A percentile compares a stretch with the other conserved stretches of the same genome.
Conservation (phyloP, 2,888 invertebrate genomes). For the Laothoe populi region DNA sequence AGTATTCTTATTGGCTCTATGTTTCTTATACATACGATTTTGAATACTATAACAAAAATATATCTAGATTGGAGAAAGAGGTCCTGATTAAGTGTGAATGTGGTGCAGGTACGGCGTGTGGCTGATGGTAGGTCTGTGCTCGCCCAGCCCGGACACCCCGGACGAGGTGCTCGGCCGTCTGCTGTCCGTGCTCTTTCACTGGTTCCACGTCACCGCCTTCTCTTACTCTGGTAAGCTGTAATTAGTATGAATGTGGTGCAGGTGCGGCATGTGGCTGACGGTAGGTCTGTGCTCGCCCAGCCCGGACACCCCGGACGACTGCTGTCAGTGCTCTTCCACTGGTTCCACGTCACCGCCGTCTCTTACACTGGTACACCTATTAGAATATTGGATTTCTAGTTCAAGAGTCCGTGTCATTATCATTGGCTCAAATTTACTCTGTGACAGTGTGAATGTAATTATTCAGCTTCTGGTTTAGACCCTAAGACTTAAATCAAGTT, state of each 20-base stretch:
- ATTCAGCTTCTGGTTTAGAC: no score
- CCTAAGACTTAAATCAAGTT: no score
- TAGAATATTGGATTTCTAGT: no score
- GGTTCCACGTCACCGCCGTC: slow-evolving; percentile 99
- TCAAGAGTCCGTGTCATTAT: no score
- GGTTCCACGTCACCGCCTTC: slow-evolving; percentile 99
- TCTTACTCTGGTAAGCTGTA: slow-evolving; percentile 92
- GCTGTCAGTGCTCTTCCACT: slow-evolving; percentile 98
- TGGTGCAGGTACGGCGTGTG: slow-evolving; percentile 95
- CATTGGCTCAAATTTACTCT: no score
- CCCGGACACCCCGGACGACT: slow-evolving; percentile 92
- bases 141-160: slow-evolving; percentile 90
- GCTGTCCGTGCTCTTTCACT: slow-evolving; percentile 98
- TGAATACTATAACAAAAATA: no score
- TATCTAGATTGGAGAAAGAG: no score
- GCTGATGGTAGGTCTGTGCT: slow-evolving; percentile 97
- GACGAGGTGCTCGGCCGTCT: slow-evolving; percentile 94
- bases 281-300: slow-evolving; percentile 95
- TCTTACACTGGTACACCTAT: slow-evolving; percentile 98
- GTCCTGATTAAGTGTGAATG: neutral
- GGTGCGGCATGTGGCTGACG: slow-evolving; percentile 98
- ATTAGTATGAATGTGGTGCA: slow-evolving; percentile 40
- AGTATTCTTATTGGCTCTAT: no score
- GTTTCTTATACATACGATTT: no score
- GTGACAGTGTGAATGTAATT: no score